Evolutionary conservation across 1,140 invertebrate species (phyloP), one percentile per base, ranked within the genome.

Genomic region (Teleopsis dalmanni): DNA sequence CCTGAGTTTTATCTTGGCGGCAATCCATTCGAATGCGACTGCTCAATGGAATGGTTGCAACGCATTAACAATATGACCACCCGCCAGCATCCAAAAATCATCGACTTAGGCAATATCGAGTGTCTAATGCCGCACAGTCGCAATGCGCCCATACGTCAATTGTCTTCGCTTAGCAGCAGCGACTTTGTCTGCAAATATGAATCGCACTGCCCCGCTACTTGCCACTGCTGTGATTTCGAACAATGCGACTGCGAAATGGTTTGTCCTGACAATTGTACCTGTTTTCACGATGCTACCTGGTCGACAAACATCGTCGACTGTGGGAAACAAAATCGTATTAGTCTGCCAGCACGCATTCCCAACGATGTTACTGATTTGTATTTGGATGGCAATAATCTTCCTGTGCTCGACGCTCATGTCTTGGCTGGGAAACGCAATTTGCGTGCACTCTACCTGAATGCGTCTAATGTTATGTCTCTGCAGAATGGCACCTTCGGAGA

Each of bases 331-430:
- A 76, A 76, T 14, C 76, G 80, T 42, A 70, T 76, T 40, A 73
- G 78, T 36, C 79, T 92, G 38, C 90, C 91, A 1, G 72, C 78
- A 5, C 77, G 83, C 31, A 82, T 94, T 56, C 91, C 91, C 1
- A 87, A 88, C 80, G 88, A 91, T 65, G 87, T 87, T 1, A 93
- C 89, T n/a, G 86, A 91, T 66, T 78, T 94, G 11, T 93, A 91
- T 69, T 70, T 95, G 50, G 91, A 94, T 68, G 89, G 89, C 33
- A 91, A 89, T 63, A 80, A 88, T 62, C 81, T 93, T 52, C 80
- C 77, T 37, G 80, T 84, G 59, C 64, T 94, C 38, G 82, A 88
- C 55, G 85, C 85, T 61, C 83, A 89, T 60, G 81, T 86, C 45
- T 88, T 95, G 62, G 87, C 88, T 62, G 87, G 86, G 1, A 79